These are phyloP conservation scores for Drosophila diplacantha DNA, from an alignment of 2,888 invertebrate genomes.

Conservation along the genomic window DNA sequence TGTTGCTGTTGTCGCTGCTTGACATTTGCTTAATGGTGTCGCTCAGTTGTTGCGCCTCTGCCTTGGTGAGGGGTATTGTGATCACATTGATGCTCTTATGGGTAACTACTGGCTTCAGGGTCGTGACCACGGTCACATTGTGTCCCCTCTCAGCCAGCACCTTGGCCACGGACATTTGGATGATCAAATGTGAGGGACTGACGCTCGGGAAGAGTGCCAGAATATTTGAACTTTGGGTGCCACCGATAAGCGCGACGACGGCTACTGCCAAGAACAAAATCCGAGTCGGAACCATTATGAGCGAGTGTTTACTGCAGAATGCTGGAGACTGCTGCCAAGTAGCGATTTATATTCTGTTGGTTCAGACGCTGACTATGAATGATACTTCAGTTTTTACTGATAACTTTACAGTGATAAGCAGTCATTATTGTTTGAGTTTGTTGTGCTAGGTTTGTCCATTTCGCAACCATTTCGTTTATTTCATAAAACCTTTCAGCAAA, in stretches of 20 bases:
- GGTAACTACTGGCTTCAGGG: conserved; percentile 55
- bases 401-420: no score
- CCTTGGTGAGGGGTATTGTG: conserved; percentile 48
- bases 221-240: conserved; percentile 61
- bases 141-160: conserved; percentile 72
- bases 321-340: neutral
- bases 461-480: conserved; percentile 4
- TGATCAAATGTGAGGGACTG: conserved; percentile 73
- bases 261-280: conserved; percentile 15
- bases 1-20: conserved; percentile 46
- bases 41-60: conserved; percentile 38
- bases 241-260: conserved; percentile 16
- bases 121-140: conserved; percentile 73
- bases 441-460: conserved; percentile 4
- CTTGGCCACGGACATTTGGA: conserved; percentile 69
- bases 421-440: conserved; percentile 3
- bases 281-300: neutral
- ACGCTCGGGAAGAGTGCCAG: conserved; percentile 72
- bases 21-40: conserved; percentile 45
- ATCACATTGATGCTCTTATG: conserved; percentile 58
- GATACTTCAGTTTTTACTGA: neutral
- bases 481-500: conserved; percentile 44
- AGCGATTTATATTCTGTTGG: neutral
- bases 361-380: neutral
- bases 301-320: conserved; percentile 5